A percentile compares a stretch with the other conserved stretches of the same genome.
Conservation (phyloP, 2,797 vertebrate species). For the Euthynnus affinis region DNA sequence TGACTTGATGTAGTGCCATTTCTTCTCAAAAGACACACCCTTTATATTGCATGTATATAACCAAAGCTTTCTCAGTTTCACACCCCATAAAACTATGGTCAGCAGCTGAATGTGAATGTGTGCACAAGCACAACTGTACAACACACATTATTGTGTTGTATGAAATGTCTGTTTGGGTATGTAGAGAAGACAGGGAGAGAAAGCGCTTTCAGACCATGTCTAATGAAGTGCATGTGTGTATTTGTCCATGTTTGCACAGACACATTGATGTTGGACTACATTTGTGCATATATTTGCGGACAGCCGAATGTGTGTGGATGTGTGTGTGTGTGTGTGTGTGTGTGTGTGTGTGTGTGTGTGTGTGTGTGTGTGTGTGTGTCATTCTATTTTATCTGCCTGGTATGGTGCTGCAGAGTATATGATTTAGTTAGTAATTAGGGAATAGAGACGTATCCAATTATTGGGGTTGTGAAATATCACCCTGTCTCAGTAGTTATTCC, state of each 20-base stretch:
- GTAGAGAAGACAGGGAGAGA: background rate
- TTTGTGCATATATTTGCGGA: constrained; percentile 32
- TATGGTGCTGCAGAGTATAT: constrained; percentile 57
- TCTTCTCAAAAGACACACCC: constrained; percentile 18
- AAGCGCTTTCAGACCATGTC: background rate
- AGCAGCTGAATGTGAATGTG: constrained; percentile 12
- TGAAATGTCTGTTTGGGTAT: background rate
- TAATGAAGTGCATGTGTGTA: background rate
- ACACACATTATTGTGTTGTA: background rate
- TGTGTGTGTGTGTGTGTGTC: constrained; percentile 27
- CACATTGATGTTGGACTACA: background rate
- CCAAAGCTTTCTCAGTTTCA: constrained; percentile 14
- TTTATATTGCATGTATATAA: constrained; percentile 17
- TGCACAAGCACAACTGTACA: background rate
- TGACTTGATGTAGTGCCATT: constrained; percentile 29
- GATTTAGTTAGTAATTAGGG: constrained; percentile 86
- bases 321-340: constrained; percentile 29
- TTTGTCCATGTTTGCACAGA: background rate
- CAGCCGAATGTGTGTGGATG: constrained; percentile 16
- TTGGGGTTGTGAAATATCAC: constrained; percentile 80
- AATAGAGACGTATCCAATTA: constrained; percentile 83
- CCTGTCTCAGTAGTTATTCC: constrained; percentile 74
- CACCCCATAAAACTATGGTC: constrained; percentile 3
- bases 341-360: constrained; percentile 26
- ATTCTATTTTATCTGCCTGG: constrained; percentile 54